A percentile compares a stretch with the other conserved stretches of the same genome.
These are phyloP conservation scores for Hylomyscus alleni DNA, from an alignment of 2,797 vertebrate genomes.

Conservation along the genomic window DNA sequence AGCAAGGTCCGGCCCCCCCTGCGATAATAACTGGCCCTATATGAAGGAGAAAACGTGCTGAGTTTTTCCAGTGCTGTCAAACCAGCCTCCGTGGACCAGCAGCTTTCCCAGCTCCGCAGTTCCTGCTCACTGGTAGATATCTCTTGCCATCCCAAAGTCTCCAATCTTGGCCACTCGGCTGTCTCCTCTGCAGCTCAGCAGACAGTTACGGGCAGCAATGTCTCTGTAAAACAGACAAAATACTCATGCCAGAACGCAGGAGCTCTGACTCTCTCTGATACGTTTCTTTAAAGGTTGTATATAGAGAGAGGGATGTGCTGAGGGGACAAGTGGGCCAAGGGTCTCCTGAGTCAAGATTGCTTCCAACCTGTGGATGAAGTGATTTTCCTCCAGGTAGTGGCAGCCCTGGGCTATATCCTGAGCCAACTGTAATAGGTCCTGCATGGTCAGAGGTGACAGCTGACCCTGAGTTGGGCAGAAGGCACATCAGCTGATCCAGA, in stretches of 20 bases:
- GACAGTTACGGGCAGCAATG: slow-evolving; percentile 96
- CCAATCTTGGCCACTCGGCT: slow-evolving; percentile 95
- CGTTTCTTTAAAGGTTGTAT: slow-evolving; percentile 31
- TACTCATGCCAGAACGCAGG: background rate
- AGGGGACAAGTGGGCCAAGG: background rate
- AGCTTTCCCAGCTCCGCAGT: slow-evolving; percentile 18
- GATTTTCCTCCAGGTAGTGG: slow-evolving; percentile 96
- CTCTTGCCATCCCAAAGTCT: slow-evolving; percentile 97
- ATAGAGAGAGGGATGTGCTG: background rate
- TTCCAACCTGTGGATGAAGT: slow-evolving; percentile 93
- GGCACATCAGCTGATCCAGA: background rate
- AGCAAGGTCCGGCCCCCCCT: slow-evolving; percentile 95
- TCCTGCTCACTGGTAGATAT: slow-evolving; percentile 93
- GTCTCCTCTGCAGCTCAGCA: slow-evolving; percentile 93
- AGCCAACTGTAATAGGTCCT: slow-evolving; percentile 95
- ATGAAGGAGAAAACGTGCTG: background rate
- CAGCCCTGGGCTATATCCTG: slow-evolving; percentile 95
- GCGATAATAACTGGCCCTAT: slow-evolving; percentile 95
- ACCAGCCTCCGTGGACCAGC: background rate
- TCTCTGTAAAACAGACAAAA: slow-evolving; percentile 89
- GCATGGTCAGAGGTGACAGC: slow-evolving; percentile 91
- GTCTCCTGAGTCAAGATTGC: background rate
- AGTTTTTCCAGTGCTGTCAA: slow-evolving; percentile 40
- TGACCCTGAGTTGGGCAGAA: slow-evolving; percentile 90
- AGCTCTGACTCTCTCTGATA: background rate